A percentile compares a stretch with the other conserved stretches of the same genome.
These are phyloP conservation scores for Drosophila parabipectinata DNA, from an alignment of 1,140 invertebrate species.

Conservation along the genomic window DNA sequence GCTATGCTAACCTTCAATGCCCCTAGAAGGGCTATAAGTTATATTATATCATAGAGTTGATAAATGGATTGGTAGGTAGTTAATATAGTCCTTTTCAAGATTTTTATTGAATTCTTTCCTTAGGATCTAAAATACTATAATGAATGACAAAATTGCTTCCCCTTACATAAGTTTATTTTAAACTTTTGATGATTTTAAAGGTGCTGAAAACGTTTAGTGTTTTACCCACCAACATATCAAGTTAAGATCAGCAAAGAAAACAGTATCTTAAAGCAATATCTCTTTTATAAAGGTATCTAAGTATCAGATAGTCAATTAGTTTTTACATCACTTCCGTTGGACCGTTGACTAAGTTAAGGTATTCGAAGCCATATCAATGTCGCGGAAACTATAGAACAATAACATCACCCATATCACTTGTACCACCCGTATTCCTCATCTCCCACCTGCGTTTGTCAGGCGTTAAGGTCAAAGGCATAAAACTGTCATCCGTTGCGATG, in stretches of 20 bases:
- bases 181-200: too few species aligned
- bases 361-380: constrained; percentile 31
- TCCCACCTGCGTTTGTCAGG: constrained; percentile 47
- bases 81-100: background rate
- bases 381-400: constrained; percentile 31
- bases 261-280: too few species aligned
- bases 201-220: too few species aligned
- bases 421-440: constrained; percentile 7
- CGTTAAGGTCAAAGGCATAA: constrained; percentile 81
- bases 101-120: background rate
- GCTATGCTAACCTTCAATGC: constrained; percentile 4
- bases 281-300: background rate
- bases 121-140: too few species aligned
- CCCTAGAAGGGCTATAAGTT: constrained; percentile 18
- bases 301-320: background rate
- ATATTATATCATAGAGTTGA: background rate
- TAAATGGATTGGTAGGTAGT: too few species aligned
- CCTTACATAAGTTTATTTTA: too few species aligned
- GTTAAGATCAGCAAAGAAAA: too few species aligned
- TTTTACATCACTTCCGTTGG: constrained; percentile 19
- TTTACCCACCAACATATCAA: too few species aligned
- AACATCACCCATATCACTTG: constrained; percentile 1
- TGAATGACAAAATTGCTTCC: too few species aligned
- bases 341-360: background rate
- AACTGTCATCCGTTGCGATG: constrained; percentile 63